Percentiles rank a stretch among this genome's conserved stretches.
These are phyloP conservation scores for Schizaphis graminum DNA, from an alignment of 2,888 invertebrate species.

Conservation along the genomic window DNA sequence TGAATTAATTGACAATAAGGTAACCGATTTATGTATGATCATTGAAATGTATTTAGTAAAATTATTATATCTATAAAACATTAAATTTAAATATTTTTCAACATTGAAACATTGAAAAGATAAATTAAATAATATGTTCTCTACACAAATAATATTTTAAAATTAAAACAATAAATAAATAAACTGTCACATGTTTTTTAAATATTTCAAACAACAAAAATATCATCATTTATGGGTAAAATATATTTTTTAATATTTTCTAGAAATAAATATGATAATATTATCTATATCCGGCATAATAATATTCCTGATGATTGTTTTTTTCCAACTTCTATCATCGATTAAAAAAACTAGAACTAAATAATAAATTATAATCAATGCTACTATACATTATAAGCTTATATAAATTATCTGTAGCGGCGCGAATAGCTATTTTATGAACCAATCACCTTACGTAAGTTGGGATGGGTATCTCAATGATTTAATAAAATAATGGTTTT, in stretches of 20 bases:
- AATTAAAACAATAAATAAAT: background rate
- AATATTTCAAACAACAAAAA: background rate
- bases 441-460: too few species aligned
- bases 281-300: slow-evolving; percentile 20
- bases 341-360: background rate
- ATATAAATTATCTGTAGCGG: background rate
- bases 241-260: slow-evolving; percentile 21
- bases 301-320: background rate
- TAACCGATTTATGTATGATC: background rate
- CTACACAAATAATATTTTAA: background rate
- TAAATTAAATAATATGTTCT: background rate
- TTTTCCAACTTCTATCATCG: background rate
- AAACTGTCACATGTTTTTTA: background rate
- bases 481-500: background rate
- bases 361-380: background rate
- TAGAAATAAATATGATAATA: slow-evolving; percentile 26
- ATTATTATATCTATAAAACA: background rate
- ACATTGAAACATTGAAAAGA: background rate
- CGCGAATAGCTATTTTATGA: too few species aligned
- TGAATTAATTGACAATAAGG: background rate
- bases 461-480: too few species aligned
- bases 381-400: background rate
- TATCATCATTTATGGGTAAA: background rate
- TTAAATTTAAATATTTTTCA: background rate
- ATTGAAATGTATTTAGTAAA: background rate